Evolutionary conservation across 2,888 invertebrate species (phyloP).

Genomic region (Theretra japonica): DNA sequence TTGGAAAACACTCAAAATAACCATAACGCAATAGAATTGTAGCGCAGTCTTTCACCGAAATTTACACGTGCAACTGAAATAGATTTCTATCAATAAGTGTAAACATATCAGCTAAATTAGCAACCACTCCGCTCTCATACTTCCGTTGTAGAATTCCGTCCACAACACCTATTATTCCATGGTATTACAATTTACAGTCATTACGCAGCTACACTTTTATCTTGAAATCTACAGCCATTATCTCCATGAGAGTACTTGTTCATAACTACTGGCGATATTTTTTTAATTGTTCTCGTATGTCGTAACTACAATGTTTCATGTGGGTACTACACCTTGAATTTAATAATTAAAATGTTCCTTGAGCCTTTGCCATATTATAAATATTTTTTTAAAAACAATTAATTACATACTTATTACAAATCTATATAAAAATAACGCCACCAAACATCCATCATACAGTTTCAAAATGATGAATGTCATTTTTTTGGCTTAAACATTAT

Average conservation of each 20-base stretch:
- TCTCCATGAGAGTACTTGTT: background rate
- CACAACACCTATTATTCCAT: background rate
- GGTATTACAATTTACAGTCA: background rate
- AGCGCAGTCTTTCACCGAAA: background rate
- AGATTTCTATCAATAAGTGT: conserved; percentile 6
- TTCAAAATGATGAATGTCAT: no score
- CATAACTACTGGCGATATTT: background rate
- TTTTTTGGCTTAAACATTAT: no score
- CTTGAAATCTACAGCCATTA: conserved; percentile 11
- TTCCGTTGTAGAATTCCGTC: background rate
- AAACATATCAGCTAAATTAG: background rate
- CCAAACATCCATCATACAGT: no score
- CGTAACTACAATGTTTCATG: background rate
- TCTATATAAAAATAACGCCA: no score
- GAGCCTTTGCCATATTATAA: no score
- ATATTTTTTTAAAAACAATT: no score
- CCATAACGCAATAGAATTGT: background rate
- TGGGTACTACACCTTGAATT: no score
- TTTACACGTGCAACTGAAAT: background rate
- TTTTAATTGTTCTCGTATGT: background rate
- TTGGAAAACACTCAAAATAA: background rate
- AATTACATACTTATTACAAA: no score
- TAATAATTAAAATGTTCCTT: no score
- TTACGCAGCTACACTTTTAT: conserved; percentile 8
- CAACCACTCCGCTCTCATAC: background rate